These are phyloP conservation scores for Timema cristinae DNA, from an alignment of 2,888 invertebrate genomes.

Conservation along the genomic window DNA sequence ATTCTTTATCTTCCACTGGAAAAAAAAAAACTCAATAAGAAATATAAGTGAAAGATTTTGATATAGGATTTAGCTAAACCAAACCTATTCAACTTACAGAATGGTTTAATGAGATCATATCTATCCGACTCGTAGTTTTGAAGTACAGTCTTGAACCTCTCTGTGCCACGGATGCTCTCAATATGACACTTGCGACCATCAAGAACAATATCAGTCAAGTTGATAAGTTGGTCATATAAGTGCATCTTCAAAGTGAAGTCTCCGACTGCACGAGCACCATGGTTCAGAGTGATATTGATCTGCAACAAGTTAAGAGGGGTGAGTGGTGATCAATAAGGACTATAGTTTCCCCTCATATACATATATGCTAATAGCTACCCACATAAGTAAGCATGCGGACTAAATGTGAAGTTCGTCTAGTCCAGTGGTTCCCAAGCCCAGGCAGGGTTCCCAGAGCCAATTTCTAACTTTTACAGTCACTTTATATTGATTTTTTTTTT, in stretches of 20 bases:
- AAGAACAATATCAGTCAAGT: conserved; percentile 66
- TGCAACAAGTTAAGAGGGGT: conserved; percentile 28
- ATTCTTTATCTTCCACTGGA: conserved; percentile 69
- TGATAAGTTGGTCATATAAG: conserved; percentile 65
- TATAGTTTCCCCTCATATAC: too few relatives aligned
- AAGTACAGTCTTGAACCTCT: conserved; percentile 54
- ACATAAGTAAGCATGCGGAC: too few relatives aligned
- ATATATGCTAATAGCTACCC: too few relatives aligned
- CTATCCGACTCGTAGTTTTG: conserved; percentile 66
- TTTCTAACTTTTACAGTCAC: too few relatives aligned
- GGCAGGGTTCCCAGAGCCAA: too few relatives aligned
- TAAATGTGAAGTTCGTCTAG: too few relatives aligned
- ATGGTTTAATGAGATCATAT: conserved; percentile 59
- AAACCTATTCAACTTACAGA: conserved; percentile 28
- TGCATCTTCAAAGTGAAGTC: conserved; percentile 54
- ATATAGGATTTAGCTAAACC: not conserved
- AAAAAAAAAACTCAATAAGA: not conserved
- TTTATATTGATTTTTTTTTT: too few relatives aligned
- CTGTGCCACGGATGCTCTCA: conserved; percentile 58
- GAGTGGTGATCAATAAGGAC: too few relatives aligned
- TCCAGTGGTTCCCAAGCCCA: too few relatives aligned
- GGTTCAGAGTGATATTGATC: conserved; percentile 40
- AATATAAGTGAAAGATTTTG: not conserved
- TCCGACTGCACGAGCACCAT: conserved; percentile 54
- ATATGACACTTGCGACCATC: conserved; percentile 68